These are phyloP conservation scores for Enteromius argenteus DNA, from an alignment of 2,797 vertebrate genomes.

Conservation along the genomic window DNA sequence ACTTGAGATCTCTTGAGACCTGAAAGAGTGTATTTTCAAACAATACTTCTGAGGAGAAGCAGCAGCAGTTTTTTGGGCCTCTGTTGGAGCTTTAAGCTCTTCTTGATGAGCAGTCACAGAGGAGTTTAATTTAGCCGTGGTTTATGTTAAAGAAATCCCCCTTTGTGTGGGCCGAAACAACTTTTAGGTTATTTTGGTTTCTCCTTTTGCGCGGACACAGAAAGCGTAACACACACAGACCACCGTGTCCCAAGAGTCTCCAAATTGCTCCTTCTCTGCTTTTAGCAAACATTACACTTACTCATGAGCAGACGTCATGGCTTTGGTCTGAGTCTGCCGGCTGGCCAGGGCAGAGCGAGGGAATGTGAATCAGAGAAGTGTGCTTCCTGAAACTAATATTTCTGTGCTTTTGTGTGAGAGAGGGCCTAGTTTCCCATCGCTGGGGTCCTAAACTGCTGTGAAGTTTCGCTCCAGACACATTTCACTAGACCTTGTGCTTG, in stretches of 20 bases:
- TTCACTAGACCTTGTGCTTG: not conserved
- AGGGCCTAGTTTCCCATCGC: conserved; percentile 38
- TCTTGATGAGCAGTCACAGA: not conserved
- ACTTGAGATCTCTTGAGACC: not conserved
- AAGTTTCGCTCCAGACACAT: not conserved
- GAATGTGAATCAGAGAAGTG: conserved; percentile 22
- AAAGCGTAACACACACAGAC: not conserved
- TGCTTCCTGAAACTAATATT: conserved; percentile 20
- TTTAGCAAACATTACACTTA: conserved; percentile 28
- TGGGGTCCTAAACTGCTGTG: conserved; percentile 13
- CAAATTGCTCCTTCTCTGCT: conserved; percentile 11
- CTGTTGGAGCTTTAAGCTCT: not conserved
- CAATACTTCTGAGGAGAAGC: not conserved
- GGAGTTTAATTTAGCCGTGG: not conserved
- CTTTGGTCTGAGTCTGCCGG: conserved; percentile 6
- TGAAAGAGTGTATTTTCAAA: not conserved
- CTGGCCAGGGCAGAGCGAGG: conserved; percentile 36
- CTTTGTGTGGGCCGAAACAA: not conserved
- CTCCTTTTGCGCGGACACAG: not conserved
- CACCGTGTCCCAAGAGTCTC: not conserved
- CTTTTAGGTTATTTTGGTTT: not conserved
- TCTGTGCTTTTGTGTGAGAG: conserved; percentile 52
- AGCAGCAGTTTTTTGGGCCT: not conserved
- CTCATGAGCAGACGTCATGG: conserved; percentile 39
- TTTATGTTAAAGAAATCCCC: not conserved